These are phyloP conservation scores for Pandion haliaetus DNA, from an alignment of 2,113 vertebrate genomes.

Conservation along the genomic window DNA sequence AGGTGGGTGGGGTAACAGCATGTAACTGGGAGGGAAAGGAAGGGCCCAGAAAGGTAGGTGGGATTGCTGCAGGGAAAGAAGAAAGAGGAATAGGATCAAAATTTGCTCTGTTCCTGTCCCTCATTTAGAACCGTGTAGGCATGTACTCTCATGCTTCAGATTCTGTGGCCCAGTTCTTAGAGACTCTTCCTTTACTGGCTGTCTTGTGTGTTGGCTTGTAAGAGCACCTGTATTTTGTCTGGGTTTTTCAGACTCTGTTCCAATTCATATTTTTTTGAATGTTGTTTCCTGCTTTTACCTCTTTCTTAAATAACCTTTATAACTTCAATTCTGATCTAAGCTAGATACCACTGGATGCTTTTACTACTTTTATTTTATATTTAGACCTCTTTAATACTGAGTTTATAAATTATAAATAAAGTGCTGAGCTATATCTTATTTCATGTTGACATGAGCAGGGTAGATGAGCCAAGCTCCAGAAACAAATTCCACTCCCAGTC, in stretches of 20 bases:
- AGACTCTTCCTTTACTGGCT: conserved; percentile 41
- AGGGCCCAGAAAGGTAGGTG: conserved; percentile 50
- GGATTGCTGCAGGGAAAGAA: conserved; percentile 49
- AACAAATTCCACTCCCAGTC: not conserved
- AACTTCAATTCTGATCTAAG: not conserved
- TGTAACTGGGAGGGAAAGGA: conserved; percentile 55
- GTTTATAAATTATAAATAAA: not conserved
- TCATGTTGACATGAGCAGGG: not conserved
- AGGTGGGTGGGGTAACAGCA: conserved; percentile 53
- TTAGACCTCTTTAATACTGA: not conserved
- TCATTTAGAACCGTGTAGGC: not conserved
- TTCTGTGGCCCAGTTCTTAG: conserved; percentile 18
- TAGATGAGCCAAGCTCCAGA: not conserved
- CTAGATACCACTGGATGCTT: not conserved
- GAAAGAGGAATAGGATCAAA: conserved; percentile 3
- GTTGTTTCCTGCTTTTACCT: not conserved
- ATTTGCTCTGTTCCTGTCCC: conserved; percentile 50
- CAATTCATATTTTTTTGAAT: not conserved
- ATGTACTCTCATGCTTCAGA: conserved; percentile 46
- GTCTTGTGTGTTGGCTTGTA: conserved; percentile 24
- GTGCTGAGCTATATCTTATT: not conserved
- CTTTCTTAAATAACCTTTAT: not conserved
- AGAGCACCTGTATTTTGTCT: conserved; percentile 64
- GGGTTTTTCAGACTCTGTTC: conserved; percentile 28
- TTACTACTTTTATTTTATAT: not conserved